Conservation (phyloP, 2,888 invertebrate species). For the Drosophila emarginata region DNA sequence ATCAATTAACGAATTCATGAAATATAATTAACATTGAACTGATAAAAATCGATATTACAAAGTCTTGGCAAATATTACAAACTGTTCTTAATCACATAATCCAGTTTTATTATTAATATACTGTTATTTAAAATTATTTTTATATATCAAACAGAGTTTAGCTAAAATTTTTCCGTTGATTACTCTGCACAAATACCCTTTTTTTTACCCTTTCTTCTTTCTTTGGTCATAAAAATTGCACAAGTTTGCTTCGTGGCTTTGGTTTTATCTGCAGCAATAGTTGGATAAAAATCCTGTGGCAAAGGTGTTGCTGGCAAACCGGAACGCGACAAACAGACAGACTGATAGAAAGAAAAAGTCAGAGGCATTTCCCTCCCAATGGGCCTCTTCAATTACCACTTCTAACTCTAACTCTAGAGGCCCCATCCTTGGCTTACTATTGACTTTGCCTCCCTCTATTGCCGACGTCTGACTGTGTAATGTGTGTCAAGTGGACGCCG, state of each 20-base stretch:
- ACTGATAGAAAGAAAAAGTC: neutral
- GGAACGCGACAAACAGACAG: slow-evolving; percentile 52
- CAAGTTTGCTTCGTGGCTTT: slow-evolving; percentile 47
- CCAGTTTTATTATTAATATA: too few relatives aligned
- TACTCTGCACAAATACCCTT: neutral
- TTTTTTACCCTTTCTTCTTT: neutral
- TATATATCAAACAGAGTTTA: too few relatives aligned
- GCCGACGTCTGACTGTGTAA: slow-evolving; percentile 32
- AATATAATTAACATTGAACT: too few relatives aligned
- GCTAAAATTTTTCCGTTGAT: neutral
- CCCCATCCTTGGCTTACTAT: slow-evolving; percentile 53
- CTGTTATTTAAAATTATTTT: too few relatives aligned
- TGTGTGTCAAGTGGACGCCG: slow-evolving; percentile 68
- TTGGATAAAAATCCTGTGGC: slow-evolving; percentile 53
- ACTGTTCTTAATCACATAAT: too few relatives aligned
- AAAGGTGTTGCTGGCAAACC: slow-evolving; percentile 63
- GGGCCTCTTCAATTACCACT: slow-evolving; percentile 22
- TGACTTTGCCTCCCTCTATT: slow-evolving; percentile 50
- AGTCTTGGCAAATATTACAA: too few relatives aligned
- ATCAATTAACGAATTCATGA: too few relatives aligned
- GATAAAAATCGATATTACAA: too few relatives aligned
- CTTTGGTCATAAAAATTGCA: slow-evolving; percentile 29
- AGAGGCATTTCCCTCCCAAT: neutral
- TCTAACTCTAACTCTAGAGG: slow-evolving; percentile 17
- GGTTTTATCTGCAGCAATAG: slow-evolving; percentile 57